Conservation (phyloP, 2,797 vertebrate species). For the Parambassis ranga region DNA sequence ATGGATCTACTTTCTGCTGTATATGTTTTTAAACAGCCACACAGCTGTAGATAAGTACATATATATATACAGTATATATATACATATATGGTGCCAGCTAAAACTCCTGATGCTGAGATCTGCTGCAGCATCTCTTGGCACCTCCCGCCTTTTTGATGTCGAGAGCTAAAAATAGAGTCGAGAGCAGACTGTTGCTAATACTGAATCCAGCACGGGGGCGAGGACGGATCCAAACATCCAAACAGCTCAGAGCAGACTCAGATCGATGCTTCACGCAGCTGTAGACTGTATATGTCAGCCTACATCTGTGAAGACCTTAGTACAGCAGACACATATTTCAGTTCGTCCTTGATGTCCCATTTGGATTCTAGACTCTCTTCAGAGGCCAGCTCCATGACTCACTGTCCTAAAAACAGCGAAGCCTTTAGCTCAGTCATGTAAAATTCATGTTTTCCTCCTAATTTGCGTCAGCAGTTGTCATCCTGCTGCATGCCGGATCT, state of each 20-base stretch:
- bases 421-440: not conserved
- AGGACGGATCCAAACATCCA: not conserved
- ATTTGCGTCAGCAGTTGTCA: not conserved
- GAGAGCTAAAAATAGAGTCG: slow-evolving; percentile 49
- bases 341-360: too few species aligned
- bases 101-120: too few species aligned
- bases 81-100: too few species aligned
- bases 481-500: too few species aligned
- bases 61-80: too few species aligned
- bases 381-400: not conserved
- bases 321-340: not conserved
- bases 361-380: too few species aligned
- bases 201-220: not conserved
- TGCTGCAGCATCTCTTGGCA: not conserved
- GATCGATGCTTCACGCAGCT: not conserved
- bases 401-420: not conserved
- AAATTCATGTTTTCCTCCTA: not conserved
- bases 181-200: not conserved
- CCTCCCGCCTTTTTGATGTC: slow-evolving; percentile 19
- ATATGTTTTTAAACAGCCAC: too few species aligned
- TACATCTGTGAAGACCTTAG: not conserved
- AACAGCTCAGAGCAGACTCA: not conserved
- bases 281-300: not conserved
- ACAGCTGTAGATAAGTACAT: too few species aligned
- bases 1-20: too few species aligned